Evolutionary conservation across 92 coral and sea anemone genomes (phyloP).

Genomic region (Epizoanthus stellaris): DNA sequence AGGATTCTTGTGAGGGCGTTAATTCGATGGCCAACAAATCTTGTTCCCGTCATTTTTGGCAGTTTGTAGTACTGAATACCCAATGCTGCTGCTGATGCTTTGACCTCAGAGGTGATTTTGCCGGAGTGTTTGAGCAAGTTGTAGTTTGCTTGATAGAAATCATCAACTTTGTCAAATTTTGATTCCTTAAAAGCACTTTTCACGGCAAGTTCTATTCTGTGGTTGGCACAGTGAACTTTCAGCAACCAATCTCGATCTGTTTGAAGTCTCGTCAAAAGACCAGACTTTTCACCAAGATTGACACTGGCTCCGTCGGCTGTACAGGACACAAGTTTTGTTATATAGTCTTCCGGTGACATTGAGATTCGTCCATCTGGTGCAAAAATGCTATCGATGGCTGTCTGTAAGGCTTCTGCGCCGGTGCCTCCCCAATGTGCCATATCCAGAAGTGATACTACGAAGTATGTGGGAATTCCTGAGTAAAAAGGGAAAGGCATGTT

Average conservation of each 20-base stretch:
- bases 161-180: neutral
- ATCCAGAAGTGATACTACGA: conserved; percentile 44
- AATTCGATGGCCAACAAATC: conserved; percentile 8
- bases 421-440: conserved; percentile 48
- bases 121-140: conserved; percentile 23
- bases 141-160: conserved; percentile 10
- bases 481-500: too few relatives aligned
- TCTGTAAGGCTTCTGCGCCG: conserved; percentile 39
- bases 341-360: conserved; percentile 11
- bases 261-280: neutral
- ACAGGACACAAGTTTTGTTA: conserved; percentile 23
- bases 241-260: conserved; percentile 42
- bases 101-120: neutral
- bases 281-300: conserved; percentile 1
- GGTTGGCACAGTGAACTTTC: conserved; percentile 23
- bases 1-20: neutral
- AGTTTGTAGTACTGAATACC: neutral
- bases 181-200: neutral
- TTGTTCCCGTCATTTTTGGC: conserved; percentile 12
- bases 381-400: conserved; percentile 39
- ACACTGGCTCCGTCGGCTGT: conserved; percentile 48
- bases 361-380: conserved; percentile 10
- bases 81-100: neutral
- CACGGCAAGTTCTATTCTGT: neutral
- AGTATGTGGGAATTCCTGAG: conserved; percentile 33